These are phyloP conservation scores for Lacerta bilineata DNA, from an alignment of 2,797 vertebrate genomes.

Conservation along the genomic window DNA sequence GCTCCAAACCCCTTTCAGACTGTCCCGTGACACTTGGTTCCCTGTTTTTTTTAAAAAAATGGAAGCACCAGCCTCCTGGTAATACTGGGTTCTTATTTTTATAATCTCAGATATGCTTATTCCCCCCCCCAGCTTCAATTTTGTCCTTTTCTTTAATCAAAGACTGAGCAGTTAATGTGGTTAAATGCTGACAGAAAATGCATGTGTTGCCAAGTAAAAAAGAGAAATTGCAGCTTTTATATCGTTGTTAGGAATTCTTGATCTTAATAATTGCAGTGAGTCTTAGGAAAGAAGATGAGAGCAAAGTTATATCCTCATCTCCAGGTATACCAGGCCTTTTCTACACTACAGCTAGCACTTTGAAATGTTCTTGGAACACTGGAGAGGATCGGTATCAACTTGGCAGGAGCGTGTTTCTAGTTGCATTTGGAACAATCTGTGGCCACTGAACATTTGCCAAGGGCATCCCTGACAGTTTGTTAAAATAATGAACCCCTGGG, in stretches of 20 bases:
- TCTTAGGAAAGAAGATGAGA: background rate
- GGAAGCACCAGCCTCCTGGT: background rate
- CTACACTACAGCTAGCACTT: background rate
- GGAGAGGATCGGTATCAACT: background rate
- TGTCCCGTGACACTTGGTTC: too few species aligned
- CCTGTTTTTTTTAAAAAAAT: conserved; percentile 1
- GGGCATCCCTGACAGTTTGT: background rate
- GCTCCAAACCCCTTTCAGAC: too few species aligned
- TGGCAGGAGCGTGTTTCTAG: background rate
- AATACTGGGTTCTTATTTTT: background rate
- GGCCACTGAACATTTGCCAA: background rate
- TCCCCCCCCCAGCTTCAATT: background rate
- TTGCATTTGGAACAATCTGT: background rate
- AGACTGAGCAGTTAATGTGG: background rate
- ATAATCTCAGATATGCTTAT: background rate
- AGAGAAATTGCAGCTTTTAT: background rate
- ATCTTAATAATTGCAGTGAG: background rate
- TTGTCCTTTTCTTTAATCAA: background rate
- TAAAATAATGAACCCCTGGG: background rate
- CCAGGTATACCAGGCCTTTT: background rate
- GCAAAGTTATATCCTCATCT: background rate
- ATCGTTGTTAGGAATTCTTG: background rate
- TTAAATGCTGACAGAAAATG: background rate
- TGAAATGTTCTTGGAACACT: background rate
- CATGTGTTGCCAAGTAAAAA: background rate